Conservation (phyloP, 1,140 invertebrate genomes). For the Araneus ventricosus region DNA sequence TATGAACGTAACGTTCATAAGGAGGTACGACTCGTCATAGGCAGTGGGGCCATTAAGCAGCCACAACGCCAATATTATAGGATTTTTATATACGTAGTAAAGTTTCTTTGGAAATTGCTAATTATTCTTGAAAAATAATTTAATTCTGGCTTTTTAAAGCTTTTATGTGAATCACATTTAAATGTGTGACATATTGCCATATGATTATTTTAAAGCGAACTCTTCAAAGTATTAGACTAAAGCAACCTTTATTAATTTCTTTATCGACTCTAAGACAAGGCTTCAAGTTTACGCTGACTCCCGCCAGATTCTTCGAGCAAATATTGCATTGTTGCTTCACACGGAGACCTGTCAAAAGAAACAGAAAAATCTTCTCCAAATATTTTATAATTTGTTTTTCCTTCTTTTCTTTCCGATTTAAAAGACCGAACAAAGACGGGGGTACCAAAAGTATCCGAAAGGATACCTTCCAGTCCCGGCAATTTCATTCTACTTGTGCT, state of each 20-base stretch:
- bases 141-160: no score
- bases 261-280: background rate
- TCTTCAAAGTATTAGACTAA: background rate
- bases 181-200: background rate
- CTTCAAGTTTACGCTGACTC: background rate
- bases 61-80: no score
- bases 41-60: no score
- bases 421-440: slow-evolving; percentile 54
- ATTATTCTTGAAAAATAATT: no score
- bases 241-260: background rate
- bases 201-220: no score
- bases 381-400: slow-evolving; percentile 28
- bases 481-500: slow-evolving; percentile 68
- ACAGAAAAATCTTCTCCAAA: slow-evolving; percentile 1
- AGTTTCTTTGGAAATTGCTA: no score
- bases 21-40: no score
- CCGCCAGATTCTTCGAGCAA: background rate
- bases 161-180: no score
- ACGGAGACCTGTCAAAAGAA: background rate
- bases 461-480: slow-evolving; percentile 57
- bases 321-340: background rate
- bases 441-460: background rate
- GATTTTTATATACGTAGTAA: no score
- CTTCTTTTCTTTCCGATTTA: slow-evolving; percentile 17
- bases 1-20: no score